These are phyloP conservation scores for Sandelia bainsii DNA, from an alignment of 2,797 vertebrate genomes.

Conservation along the genomic window DNA sequence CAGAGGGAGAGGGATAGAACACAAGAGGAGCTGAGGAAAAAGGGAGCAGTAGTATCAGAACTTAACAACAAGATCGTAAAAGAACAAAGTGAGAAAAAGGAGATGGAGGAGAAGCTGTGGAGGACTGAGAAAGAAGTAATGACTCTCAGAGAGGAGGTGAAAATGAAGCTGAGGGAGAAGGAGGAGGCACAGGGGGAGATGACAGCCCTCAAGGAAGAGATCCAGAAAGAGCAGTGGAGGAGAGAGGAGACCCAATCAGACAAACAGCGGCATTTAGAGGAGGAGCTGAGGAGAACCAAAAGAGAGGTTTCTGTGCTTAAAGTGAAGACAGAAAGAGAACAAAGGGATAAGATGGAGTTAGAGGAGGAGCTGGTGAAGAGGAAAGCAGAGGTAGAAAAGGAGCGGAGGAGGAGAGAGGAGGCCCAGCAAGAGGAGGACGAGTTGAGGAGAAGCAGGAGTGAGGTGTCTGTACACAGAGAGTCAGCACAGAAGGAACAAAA, in stretches of 20 bases:
- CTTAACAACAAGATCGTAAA: conserved; percentile 16
- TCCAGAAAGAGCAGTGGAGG: not conserved
- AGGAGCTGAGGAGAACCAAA: not conserved
- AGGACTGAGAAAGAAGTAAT: not conserved
- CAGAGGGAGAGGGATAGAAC: not conserved
- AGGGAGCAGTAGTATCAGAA: conserved; percentile 1
- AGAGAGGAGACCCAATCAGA: not conserved
- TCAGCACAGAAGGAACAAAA: conserved; percentile 10
- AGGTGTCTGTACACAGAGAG: not conserved
- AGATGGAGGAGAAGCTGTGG: not conserved
- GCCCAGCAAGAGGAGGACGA: conserved; percentile 2
- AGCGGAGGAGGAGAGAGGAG: not conserved
- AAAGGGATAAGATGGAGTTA: not conserved
- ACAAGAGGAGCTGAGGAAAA: conserved; percentile 1
- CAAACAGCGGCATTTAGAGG: not conserved
- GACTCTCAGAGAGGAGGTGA: conserved; percentile 1
- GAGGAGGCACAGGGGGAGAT: not conserved
- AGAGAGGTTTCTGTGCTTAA: not conserved
- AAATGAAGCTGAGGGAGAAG: not conserved
- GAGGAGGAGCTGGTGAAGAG: not conserved
- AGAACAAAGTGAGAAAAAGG: conserved; percentile 7
- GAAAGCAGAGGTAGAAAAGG: not conserved
- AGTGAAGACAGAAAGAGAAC: not conserved
- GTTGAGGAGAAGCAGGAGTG: not conserved
- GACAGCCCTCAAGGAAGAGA: not conserved